Conservation (phyloP, 2,113 vertebrate species). For the Uria lomvia region DNA sequence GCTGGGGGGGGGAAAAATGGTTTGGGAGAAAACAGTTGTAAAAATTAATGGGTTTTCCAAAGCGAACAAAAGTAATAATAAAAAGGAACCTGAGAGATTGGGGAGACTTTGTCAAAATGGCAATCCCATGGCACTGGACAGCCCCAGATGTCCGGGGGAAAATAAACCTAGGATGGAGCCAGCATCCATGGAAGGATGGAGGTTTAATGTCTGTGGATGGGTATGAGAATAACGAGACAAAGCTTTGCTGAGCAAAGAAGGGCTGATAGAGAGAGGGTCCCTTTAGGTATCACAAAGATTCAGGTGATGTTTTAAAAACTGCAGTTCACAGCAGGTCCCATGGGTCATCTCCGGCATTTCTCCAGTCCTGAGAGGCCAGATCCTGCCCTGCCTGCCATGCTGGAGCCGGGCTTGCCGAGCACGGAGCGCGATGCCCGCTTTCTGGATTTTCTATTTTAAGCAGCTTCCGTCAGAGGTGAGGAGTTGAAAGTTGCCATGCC, state of each 20-base stretch:
- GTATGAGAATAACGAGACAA: not conserved
- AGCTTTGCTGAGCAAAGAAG: not conserved
- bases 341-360: fast-evolving
- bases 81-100: not conserved
- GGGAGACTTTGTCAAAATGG: not conserved
- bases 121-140: not conserved
- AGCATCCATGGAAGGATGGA: not conserved
- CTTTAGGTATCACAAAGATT: not conserved
- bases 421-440: not conserved
- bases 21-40: not conserved
- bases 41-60: not conserved
- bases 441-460: constrained; percentile 47
- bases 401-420: not conserved
- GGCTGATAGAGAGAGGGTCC: not conserved
- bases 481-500: constrained; percentile 74
- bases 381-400: not conserved
- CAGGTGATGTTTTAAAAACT: not conserved
- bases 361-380: not conserved
- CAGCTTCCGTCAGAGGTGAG: constrained; percentile 58
- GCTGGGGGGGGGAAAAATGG: not conserved
- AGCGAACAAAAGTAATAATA: not conserved
- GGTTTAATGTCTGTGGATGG: not conserved
- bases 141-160: not conserved
- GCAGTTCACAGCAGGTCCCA: not conserved
- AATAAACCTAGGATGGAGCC: not conserved